These are phyloP conservation scores for Drosophila longiperda DNA, from an alignment of 2,888 invertebrate species.

Conservation along the genomic window DNA sequence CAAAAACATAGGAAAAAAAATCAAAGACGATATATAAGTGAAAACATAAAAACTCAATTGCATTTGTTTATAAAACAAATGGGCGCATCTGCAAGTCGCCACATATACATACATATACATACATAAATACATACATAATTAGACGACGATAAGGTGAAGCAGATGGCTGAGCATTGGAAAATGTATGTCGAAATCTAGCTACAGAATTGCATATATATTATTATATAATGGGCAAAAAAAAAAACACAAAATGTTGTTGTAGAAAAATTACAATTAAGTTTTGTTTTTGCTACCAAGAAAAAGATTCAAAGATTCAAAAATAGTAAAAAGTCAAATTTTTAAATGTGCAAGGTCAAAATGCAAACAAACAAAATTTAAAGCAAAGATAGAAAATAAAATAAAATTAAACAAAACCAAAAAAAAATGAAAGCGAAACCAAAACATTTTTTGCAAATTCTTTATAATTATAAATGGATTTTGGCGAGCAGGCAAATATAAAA, in stretches of 20 bases:
- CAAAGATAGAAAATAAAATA: background rate
- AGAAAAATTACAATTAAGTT: constrained; percentile 81
- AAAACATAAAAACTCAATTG: constrained; percentile 13
- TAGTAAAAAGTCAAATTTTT: constrained; percentile 64
- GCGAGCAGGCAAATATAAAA: constrained; percentile 59
- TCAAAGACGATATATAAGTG: constrained; percentile 8
- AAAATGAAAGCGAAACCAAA: constrained; percentile 32
- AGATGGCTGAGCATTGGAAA: constrained; percentile 12
- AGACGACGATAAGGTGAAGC: constrained; percentile 18
- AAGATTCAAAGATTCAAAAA: constrained; percentile 36
- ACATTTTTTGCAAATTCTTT: constrained; percentile 74
- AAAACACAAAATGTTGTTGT: constrained; percentile 78
- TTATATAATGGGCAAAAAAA: constrained; percentile 69
- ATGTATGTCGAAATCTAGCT: constrained; percentile 74
- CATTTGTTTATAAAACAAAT: constrained; percentile 79
- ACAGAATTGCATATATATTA: constrained; percentile 80
- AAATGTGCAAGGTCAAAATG: constrained; percentile 62
- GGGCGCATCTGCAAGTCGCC: constrained; percentile 39
- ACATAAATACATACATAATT: constrained; percentile 43
- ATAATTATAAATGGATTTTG: constrained; percentile 67
- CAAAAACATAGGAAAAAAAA: constrained; percentile 14
- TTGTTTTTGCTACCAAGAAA: constrained; percentile 73
- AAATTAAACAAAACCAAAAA: constrained; percentile 11
- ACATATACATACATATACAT: constrained; percentile 44
- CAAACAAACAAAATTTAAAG: constrained; percentile 22